Conservation (phyloP, 2,797 vertebrate genomes). For the Phrynocephalus guinanensis region DNA sequence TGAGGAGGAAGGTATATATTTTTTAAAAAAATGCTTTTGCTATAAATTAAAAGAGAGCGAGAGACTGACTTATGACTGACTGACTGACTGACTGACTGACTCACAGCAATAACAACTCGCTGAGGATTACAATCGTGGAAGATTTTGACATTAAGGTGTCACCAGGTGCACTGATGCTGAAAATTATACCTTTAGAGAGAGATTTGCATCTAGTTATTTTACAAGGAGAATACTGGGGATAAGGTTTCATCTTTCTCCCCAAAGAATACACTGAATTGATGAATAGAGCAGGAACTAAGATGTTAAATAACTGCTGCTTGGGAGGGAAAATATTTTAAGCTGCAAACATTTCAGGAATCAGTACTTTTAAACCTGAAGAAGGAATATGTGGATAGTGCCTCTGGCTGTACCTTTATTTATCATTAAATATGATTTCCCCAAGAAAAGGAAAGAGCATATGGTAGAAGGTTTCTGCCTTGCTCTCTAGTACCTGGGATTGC, state of each 20-base stretch:
- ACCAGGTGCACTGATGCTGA: conserved; percentile 4
- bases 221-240: conserved; percentile 39
- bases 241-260: neutral
- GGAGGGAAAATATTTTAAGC: neutral
- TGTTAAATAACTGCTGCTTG: conserved; percentile 5
- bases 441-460: too few species aligned
- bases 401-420: neutral
- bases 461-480: too few species aligned
- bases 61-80: neutral
- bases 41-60: too few species aligned
- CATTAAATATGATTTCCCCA: too few species aligned
- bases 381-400: neutral
- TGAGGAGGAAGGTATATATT: too few species aligned
- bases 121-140: neutral
- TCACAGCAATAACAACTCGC: neutral
- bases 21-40: too few species aligned
- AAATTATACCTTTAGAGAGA: conserved; percentile 31
- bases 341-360: neutral
- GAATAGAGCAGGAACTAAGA: conserved; percentile 26
- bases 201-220: conserved; percentile 10
- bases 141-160: conserved; percentile 2
- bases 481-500: too few species aligned
- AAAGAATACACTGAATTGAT: neutral
- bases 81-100: neutral
- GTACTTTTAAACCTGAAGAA: conserved; percentile 6